Percentiles rank a stretch among this genome's conserved stretches.
These are phyloP conservation scores for Nephrotoma appendiculata DNA, from an alignment of 2,888 invertebrate genomes.

Conservation along the genomic window DNA sequence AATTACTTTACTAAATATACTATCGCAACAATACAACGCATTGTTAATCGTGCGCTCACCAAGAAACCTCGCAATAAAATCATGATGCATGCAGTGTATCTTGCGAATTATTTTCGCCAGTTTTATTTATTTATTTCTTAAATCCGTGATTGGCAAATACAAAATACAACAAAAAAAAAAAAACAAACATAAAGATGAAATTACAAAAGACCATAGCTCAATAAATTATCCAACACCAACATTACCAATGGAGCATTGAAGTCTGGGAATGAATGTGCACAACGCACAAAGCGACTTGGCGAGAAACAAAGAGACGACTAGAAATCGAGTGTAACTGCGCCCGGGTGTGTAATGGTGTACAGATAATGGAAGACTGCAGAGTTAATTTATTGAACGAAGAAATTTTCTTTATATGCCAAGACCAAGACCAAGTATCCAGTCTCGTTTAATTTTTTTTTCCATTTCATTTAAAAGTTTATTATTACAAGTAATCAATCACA, in stretches of 20 bases:
- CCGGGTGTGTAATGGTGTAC: background rate
- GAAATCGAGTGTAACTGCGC: background rate
- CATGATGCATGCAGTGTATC: background rate
- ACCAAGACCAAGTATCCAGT: background rate
- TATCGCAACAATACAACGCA: background rate
- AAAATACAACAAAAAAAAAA: background rate
- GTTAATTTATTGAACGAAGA: background rate
- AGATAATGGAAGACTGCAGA: background rate
- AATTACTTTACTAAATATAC: background rate
- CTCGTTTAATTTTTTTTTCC: background rate
- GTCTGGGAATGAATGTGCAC: background rate
- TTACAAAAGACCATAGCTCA: background rate
- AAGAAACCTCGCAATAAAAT: background rate
- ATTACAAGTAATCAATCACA: background rate
- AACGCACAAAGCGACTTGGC: background rate
- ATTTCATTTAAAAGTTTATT: background rate
- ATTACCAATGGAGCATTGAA: background rate
- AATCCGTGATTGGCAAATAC: background rate
- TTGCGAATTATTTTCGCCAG: background rate
- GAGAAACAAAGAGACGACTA: background rate
- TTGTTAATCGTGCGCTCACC: background rate
- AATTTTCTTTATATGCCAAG: background rate
- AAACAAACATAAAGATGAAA: background rate
- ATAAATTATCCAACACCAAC: background rate
- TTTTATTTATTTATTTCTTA: background rate